Evolutionary conservation across 2,888 invertebrate species (phyloP), one percentile per base, ranked within the genome.

Genomic region (Leptarthrus brevirostris): DNA sequence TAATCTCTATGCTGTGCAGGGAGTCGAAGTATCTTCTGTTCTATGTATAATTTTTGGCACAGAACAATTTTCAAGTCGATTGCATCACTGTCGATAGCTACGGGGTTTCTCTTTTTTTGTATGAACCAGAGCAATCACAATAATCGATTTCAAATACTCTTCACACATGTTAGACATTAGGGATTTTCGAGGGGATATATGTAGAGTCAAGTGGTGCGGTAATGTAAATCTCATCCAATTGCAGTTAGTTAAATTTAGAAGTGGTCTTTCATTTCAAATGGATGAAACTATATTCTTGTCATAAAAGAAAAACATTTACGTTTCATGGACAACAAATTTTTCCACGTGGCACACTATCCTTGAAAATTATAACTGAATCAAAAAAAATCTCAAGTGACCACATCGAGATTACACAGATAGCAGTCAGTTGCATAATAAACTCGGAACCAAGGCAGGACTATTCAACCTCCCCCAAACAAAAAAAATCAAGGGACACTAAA

Each of bases 361-460:
- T n/a, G n/a, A 30, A 30, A 30, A 30, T 6, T 30, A 8, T 30
- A 10, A 36, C n/a, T n/a, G n/a, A n/a, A n/a, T n/a, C n/a, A n/a
- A n/a, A 10, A 36, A 36, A 58, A 36, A 58, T 1, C n/a, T 40
- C n/a, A 40, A 12, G 49, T 16, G n/a, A 49, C 20, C 49, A 49
- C 18, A 20, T 49, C 18, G n/a, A 20, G 0, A 5, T 49, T 5
- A 14, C 12, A 44, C 44, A 12, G n/a, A 61, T 40, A 20, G 36
- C 44, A 44, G 22, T 64, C 64, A 44, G 64, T 64, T 64, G 64
- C 64, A 64, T 64, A 64, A 64, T 64, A 64, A 64, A 64, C 44
- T n/a, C 44, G 12, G 36, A 3, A 14, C 30, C 30, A n/a, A n/a
- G 10, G 34, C 22, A 61, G 61, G 34, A 20, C 22, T 16, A 56